Conservation (phyloP, 2,797 vertebrate genomes). For the Melanotaenia maccullochi region DNA sequence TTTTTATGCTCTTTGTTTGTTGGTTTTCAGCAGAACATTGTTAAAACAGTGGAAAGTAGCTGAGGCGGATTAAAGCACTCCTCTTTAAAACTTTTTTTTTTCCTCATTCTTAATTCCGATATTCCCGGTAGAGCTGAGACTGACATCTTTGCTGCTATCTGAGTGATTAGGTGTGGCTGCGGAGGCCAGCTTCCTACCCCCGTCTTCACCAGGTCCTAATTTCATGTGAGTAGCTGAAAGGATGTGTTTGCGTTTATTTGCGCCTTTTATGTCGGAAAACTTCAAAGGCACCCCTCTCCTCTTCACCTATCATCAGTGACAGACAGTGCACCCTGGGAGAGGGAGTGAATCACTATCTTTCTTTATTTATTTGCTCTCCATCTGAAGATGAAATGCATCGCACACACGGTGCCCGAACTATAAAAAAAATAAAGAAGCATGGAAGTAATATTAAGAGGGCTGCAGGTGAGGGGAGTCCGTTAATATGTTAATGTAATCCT, state of each 20-base stretch:
- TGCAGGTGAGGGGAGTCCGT: constrained; percentile 76
- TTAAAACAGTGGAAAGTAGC: constrained; percentile 75
- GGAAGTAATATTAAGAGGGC: constrained; percentile 65
- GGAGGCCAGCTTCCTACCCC: constrained; percentile 78
- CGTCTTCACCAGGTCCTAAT: constrained; percentile 78
- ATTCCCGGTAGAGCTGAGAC: constrained; percentile 74
- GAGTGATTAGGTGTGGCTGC: constrained; percentile 86
- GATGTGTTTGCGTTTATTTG: constrained; percentile 84
- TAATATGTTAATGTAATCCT: constrained; percentile 86
- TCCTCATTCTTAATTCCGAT: constrained; percentile 70
- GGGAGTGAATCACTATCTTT: constrained; percentile 71
- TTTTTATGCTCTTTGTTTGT: constrained; percentile 65
- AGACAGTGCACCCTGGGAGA: constrained; percentile 78
- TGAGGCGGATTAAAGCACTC: constrained; percentile 81
- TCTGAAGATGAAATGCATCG: constrained; percentile 75
- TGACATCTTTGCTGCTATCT: constrained; percentile 78
- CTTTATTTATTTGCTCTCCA: constrained; percentile 78
- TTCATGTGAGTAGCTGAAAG: constrained; percentile 85
- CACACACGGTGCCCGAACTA: constrained; percentile 29
- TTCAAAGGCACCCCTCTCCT: constrained; percentile 82
- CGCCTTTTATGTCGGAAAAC: constrained; percentile 85
- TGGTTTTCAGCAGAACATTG: constrained; percentile 70
- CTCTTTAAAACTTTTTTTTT: constrained; percentile 23
- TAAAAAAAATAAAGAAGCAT: constrained; percentile 55
- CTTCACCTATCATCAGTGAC: constrained; percentile 82